phyloP scores from a whole-genome alignment of 35 echinoderm and acorn worm genomes.

The Apostichopus japonicus region DNA sequence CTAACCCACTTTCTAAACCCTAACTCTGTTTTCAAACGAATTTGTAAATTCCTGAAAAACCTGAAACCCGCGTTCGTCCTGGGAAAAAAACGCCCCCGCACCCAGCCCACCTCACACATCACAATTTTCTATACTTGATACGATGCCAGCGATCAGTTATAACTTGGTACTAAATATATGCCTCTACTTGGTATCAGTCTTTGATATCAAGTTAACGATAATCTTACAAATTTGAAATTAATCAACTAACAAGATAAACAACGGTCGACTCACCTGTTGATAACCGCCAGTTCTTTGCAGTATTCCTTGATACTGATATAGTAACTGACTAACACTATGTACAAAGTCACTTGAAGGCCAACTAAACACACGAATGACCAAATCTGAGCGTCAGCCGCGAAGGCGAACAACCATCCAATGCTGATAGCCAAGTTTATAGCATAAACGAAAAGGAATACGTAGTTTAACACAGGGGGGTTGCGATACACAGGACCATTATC shows the following conservation, averaged over 20 bases:
- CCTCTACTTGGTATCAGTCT: no score
- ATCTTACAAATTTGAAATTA: no score
- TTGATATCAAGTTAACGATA: no score
- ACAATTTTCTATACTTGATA: no score
- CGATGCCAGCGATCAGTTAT: no score
- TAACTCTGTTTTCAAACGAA: no score
- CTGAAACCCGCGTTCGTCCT: no score
- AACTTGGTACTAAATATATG: no score
- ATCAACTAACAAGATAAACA: background rate
- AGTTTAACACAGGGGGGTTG: constrained; percentile 68
- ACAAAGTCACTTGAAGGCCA: constrained; percentile 37
- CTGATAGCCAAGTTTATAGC: constrained; percentile 59
- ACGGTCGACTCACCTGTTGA: constrained; percentile 1
- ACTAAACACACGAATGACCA: constrained; percentile 32
- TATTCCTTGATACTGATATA: constrained; percentile 13
- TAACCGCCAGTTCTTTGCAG: background rate
- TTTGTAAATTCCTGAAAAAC: no score
- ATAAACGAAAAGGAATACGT: constrained; percentile 65
- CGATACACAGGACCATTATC: constrained; percentile 33
- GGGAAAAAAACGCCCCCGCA: no score
- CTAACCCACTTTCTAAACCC: no score
- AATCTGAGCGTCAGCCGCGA: constrained; percentile 16
- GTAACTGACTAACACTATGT: constrained; percentile 21
- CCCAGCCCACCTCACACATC: no score
- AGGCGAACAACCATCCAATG: constrained; percentile 69